Conservation (phyloP, 2,113 vertebrate genomes). For the Nycticryphes semicollaris region DNA sequence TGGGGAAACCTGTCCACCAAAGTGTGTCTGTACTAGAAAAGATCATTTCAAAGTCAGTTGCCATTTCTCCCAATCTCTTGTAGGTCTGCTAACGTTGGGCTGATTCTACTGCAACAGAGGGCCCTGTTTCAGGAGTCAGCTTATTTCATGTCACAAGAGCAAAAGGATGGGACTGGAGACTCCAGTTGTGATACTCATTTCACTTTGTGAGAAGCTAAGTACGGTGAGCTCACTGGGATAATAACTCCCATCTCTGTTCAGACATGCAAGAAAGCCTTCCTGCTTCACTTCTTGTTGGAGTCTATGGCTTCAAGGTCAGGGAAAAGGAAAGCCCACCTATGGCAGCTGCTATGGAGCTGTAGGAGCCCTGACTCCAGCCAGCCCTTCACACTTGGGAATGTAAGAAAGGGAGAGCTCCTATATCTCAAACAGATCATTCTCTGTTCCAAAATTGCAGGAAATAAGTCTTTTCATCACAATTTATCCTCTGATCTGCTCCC, state of each 20-base stretch:
- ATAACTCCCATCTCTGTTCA: neutral
- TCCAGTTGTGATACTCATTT: neutral
- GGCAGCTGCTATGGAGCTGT: neutral
- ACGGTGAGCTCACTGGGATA: neutral
- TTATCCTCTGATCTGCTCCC: neutral
- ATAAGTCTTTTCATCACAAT: neutral
- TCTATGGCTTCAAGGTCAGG: neutral
- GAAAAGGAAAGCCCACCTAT: neutral
- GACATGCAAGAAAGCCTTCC: neutral
- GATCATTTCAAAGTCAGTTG: neutral
- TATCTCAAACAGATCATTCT: neutral
- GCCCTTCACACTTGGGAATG: neutral
- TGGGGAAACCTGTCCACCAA: neutral
- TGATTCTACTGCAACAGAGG: neutral
- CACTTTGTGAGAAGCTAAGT: neutral
- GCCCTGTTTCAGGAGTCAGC: neutral
- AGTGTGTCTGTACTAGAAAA: neutral
- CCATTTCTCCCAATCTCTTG: neutral
- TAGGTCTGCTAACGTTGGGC: neutral
- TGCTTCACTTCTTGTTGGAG: neutral
- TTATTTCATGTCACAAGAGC: neutral
- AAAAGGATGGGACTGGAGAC: neutral
- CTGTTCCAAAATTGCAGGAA: neutral
- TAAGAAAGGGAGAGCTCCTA: neutral
- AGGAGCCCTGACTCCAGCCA: neutral